Base-by-base conservation (phyloP, 2,113 vertebrate species). In the Gasterosteus aculeatus region DNA sequence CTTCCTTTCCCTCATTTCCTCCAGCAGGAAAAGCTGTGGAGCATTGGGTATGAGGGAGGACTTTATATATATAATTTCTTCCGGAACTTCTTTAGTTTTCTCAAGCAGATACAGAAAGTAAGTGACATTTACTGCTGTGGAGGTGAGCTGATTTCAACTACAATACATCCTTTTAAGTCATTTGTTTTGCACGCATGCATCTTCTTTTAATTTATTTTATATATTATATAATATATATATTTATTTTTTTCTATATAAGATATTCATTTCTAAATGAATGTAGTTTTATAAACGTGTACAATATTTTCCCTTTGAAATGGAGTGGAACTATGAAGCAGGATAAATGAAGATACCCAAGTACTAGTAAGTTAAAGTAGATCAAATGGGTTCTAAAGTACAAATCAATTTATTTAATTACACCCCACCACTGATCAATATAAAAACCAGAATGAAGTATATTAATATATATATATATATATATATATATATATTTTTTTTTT, bases 1-100 rank as follows among this genome's bases (percentile, higher is more conserved):
- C 85, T 98, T 99, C 44, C 97, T 93, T 64, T 99, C 97, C 59
- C 98, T 81, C 96, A 99, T 98, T 89, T 99, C 98, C 83, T 99
- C 97, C 0, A 99, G 92, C 7, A 99, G 95, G 88, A 99, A 99
- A n/a, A 99, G 95, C 98, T 99, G 70, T 33, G 31, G 47, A 41
- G 16, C 39, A 80, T 0, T 1, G 2, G 44, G 10, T 7, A 61
- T 3, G 18, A 41, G 22, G 18, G 11, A 33, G 22, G 9, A 51
- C 26, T 66, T 66, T 19, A 39, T 12, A 62, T 39, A n/a, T n/a
- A 16, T 69, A 6, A 42, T 35, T 56, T 10, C 56, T 39, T 6
- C 39, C 2, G 10, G 2, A 16, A 31, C 3, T 60, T 33, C n/a
- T 42, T 4, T 51, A 4, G 29, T 10, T 31, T 22, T 47, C 38